Evolutionary conservation across 2,888 invertebrate species (phyloP), one percentile per base, ranked within the genome.

Genomic region (Ganaspis brasiliensis): DNA sequence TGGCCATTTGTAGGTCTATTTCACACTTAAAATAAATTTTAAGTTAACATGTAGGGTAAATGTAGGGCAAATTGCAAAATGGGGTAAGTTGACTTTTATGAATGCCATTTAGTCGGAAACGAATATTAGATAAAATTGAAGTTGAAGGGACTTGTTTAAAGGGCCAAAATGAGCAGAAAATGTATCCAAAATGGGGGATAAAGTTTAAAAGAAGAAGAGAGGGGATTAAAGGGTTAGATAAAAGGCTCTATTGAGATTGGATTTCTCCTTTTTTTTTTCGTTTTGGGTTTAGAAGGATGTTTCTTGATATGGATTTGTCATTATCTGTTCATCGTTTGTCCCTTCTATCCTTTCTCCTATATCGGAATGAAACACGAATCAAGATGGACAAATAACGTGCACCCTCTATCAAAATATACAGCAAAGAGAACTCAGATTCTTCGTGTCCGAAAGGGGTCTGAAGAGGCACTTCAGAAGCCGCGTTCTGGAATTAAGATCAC

Each of bases 321-420:
- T 85, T 85, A 85, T 85, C 83, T 77, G 77, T 80, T 82, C 80
- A 82, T 81, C 84, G 81, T 74, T 75, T 70, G 79, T 81, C 72
- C 76, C 75, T 63, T 80, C 76, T 73, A 76, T 49, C 9, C n/a
- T 19, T 26, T 21, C 61, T 26, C 49, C 61, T 77, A 79, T 83
- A 79, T 83, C 80, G 80, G 57, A 6, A 63, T 2, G 35, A 21
- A 63, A 55, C 76, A 74, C 80, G 77, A 80, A 86, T 86, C 83
- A 79, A 84, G 80, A 83, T 82, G 81, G 81, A 82, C 81, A 79
- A 79, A 74, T 77, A 75, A 57, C 72, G 78, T 52, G 73, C 81
- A 82, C 78, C 78, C 82, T 84, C 77, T 82, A 83, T 83, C 82
- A 79, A 82, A 83, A 82, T 83, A 82, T 76, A 79, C 79, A 77